Evolutionary conservation across 2,113 vertebrate genomes (phyloP).

Genomic region (Chloropsis cyanopogon): DNA sequence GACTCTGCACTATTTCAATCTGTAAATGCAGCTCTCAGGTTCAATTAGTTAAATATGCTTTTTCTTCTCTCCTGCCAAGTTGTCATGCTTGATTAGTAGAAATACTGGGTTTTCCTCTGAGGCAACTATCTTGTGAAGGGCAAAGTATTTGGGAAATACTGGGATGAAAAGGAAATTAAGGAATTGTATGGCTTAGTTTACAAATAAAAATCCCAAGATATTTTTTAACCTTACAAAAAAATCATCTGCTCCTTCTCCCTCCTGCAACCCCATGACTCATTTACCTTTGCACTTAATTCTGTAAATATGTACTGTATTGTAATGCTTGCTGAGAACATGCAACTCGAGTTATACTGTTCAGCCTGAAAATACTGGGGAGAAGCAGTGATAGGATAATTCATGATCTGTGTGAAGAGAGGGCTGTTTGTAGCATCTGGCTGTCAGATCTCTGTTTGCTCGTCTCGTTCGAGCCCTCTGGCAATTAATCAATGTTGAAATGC

Average conservation of each 20-base stretch:
- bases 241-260: not conserved
- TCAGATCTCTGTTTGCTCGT: not conserved
- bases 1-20: not conserved
- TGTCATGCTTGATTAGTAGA: not conserved
- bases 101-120: not conserved
- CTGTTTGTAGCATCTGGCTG: not conserved
- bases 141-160: not conserved
- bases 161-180: not conserved
- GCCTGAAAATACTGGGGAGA: not conserved
- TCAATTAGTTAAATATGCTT: not conserved
- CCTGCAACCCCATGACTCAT: not conserved
- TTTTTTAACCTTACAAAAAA: not conserved
- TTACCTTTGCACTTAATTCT: not conserved
- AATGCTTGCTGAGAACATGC: not conserved
- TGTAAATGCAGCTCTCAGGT: not conserved
- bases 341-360: not conserved
- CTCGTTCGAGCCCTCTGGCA: rapidly evolving
- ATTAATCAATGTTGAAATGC: not conserved
- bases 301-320: not conserved
- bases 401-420: not conserved
- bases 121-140: not conserved
- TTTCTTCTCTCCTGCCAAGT: not conserved
- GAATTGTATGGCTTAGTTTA: not conserved
- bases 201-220: not conserved
- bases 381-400: not conserved